Evolutionary conservation across 35 echinoderm and acorn worm genomes (phyloP).

Genomic region (Anneissia japonica): DNA sequence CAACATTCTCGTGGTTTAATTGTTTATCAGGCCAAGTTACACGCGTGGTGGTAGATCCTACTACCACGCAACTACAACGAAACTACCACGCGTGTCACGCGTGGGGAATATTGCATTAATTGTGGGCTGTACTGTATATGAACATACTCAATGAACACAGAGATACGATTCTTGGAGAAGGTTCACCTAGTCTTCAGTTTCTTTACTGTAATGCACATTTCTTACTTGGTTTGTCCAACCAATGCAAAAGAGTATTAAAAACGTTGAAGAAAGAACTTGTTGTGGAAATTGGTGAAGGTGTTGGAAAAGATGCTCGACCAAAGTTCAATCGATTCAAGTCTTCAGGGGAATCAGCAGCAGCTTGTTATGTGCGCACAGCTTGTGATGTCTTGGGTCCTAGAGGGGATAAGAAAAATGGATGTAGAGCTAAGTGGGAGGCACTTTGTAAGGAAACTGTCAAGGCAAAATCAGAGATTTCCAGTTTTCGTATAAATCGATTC

Average conservation of each 20-base stretch:
- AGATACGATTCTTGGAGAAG: constrained; percentile 4
- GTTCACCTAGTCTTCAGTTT: not conserved
- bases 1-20: too few relatives aligned
- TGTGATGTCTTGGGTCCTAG: constrained; percentile 40
- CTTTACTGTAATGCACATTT: constrained; percentile 44
- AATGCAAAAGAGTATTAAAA: constrained; percentile 9
- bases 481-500: constrained; percentile 41
- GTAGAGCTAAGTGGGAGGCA: constrained; percentile 8
- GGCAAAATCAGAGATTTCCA: not conserved
- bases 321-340: constrained; percentile 22
- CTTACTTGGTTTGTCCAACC: constrained; percentile 13
- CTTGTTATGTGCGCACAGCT: constrained; percentile 16
- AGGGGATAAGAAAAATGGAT: constrained; percentile 43
- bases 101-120: too few relatives aligned
- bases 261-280: constrained; percentile 9
- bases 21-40: too few relatives aligned
- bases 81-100: too few relatives aligned
- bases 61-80: too few relatives aligned
- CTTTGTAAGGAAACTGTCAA: not conserved
- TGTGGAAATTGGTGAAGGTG: constrained; percentile 1
- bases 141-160: too few relatives aligned
- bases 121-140: too few relatives aligned
- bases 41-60: too few relatives aligned
- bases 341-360: not conserved
- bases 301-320: constrained; percentile 18